Evolutionary conservation across 1,140 invertebrate genomes (phyloP), one percentile per base, ranked within the genome.

Genomic region (Manduca sexta): DNA sequence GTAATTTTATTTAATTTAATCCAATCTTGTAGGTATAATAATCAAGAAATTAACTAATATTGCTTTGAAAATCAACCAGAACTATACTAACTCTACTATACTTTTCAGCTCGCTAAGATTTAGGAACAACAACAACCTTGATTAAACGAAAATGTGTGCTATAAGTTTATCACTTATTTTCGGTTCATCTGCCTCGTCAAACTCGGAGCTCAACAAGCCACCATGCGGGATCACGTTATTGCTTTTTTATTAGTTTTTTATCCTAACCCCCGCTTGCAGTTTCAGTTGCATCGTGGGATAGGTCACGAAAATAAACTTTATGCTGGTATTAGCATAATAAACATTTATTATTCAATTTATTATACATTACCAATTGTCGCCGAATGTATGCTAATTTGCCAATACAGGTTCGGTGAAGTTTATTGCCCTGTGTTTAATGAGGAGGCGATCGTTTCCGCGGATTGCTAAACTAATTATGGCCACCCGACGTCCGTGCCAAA

Each of bases 191-290:
- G 73, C 49, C 74, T 58, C 74, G 70, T 84, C 75, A 83, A 83
- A 80, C 82, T 81, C 60, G 57, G 55, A 65, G 59, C 73, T 79
- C 70, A 84, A 84, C 81, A 58, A 84, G 79, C 76, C 71, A 75
- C 60, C 79, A 85, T 85, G 81, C 81, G 81, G 81, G 81, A 81
- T 81, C 65, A 66, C 68, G 69, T 82, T 85, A 85, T 85, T 83
- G 77, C 76, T 85, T 83, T 83, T 85, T 85, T 85, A 83, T 83
- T 85, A 75, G 71, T 74, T 66, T 80, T 83, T 68, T 84, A 80
- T 60, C 63, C 52, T 69, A 74, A 71, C 71, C 74, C 70, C 74
- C 64, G 70, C 65, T 74, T 78, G 81, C 74, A 72, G 81, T 83
- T 82, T 82, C 81, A 77, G 74, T 64, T 71, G 68, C 61, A 65